Evolutionary conservation across 2,797 vertebrate genomes (phyloP).

Genomic region (Aythya fuligula): DNA sequence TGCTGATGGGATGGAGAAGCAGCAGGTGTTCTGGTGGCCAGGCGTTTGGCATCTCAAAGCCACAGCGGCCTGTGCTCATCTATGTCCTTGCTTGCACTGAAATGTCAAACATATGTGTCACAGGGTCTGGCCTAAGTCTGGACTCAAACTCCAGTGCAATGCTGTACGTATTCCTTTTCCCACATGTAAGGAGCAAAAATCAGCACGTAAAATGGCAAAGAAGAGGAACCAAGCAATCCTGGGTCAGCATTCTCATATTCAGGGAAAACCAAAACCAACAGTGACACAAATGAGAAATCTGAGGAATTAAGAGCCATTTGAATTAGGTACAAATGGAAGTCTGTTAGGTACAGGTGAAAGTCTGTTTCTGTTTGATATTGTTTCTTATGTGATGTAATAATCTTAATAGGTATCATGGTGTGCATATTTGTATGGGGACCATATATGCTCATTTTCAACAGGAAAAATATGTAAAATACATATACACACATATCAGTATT

Average conservation of each 20-base stretch:
- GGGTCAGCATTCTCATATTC: neutral
- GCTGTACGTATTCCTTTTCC: neutral
- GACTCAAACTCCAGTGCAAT: neutral
- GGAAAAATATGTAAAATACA: neutral
- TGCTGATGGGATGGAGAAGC: neutral
- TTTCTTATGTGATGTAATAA: neutral
- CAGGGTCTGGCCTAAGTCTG: neutral
- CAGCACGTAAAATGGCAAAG: neutral
- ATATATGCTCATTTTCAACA: slow-evolving; percentile 29
- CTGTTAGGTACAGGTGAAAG: neutral
- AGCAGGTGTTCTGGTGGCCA: neutral
- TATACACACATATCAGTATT: neutral
- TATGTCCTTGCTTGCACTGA: neutral
- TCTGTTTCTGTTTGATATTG: neutral
- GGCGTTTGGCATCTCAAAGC: neutral
- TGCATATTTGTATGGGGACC: neutral
- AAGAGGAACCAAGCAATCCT: neutral
- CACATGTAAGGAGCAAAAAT: neutral
- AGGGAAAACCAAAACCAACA: neutral
- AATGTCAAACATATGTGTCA: neutral
- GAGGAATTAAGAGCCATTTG: neutral
- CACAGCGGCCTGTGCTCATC: neutral
- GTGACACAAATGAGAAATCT: neutral
- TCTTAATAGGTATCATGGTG: neutral
- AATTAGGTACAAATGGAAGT: neutral